phyloP scores from a whole-genome alignment of 2,888 invertebrate genomes.

The Chloroclystis v-ata region DNA sequence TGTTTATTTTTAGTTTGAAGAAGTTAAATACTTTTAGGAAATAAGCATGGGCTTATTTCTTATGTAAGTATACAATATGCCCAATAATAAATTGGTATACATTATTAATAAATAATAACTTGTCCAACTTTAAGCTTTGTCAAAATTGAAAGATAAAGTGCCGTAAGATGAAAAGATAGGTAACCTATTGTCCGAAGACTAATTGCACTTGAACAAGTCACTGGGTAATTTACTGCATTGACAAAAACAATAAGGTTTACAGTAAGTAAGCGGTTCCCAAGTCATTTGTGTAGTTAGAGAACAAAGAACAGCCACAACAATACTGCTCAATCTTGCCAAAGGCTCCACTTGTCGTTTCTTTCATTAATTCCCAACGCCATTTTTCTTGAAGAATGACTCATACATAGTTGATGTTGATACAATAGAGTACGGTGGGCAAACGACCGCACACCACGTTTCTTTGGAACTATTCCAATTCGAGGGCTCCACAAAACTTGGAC shows the following conservation, averaged over 20 bases:
- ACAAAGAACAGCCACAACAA: constrained; percentile 25
- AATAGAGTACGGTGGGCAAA: constrained; percentile 38
- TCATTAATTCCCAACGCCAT: constrained; percentile 21
- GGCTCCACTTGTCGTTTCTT: constrained; percentile 22
- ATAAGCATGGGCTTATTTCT: too few relatives aligned
- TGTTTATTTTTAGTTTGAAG: too few relatives aligned
- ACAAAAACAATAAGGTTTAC: constrained; percentile 5
- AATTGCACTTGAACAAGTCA: background rate
- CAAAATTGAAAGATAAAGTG: background rate
- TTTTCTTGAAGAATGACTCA: constrained; percentile 26
- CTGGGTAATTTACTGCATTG: constrained; percentile 7
- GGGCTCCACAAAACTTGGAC: constrained; percentile 26
- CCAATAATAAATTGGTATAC: too few relatives aligned
- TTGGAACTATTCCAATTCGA: constrained; percentile 56
- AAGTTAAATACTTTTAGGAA: too few relatives aligned
- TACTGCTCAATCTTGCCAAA: constrained; percentile 15
- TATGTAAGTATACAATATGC: too few relatives aligned
- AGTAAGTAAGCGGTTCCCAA: background rate
- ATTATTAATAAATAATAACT: too few relatives aligned
- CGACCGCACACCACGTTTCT: constrained; percentile 52
- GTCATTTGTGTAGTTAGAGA: constrained; percentile 16
- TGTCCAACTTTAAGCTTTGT: background rate
- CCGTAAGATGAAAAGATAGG: background rate
- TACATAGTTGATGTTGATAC: constrained; percentile 21
- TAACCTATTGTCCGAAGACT: background rate